Conservation (phyloP, 1,140 invertebrate species). For the Cydia strobilella region DNA sequence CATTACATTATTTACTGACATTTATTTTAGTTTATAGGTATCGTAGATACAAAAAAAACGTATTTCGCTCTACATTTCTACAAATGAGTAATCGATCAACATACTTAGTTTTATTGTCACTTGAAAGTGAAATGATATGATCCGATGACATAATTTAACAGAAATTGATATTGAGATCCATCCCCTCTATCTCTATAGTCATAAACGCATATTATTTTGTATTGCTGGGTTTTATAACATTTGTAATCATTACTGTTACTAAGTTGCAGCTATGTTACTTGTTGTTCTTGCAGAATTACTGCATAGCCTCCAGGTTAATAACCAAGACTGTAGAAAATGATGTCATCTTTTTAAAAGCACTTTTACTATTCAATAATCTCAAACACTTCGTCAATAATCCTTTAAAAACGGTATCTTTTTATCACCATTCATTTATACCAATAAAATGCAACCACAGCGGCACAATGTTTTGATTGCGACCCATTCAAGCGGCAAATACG, state of each 20-base stretch:
- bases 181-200: no score
- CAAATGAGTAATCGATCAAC: no score
- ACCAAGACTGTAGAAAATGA: neutral
- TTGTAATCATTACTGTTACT: neutral
- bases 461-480: slow-evolving; percentile 62
- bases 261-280: neutral
- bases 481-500: slow-evolving; percentile 69
- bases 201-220: no score
- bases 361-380: slow-evolving; percentile 33
- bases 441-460: slow-evolving; percentile 61
- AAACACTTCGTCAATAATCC: slow-evolving; percentile 48
- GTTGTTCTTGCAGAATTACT: neutral
- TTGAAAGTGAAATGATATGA: no score
- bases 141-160: no score
- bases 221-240: no score
- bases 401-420: slow-evolving; percentile 43
- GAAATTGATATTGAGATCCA: no score
- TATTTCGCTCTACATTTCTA: no score
- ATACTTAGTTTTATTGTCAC: no score
- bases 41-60: no score
- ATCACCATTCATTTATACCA: slow-evolving; percentile 49
- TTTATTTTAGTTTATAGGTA: no score
- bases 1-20: no score
- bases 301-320: neutral
- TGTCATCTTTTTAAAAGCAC: slow-evolving; percentile 36